Percentiles rank a stretch among this genome's conserved stretches.
Evolutionary conservation across 2,888 invertebrate species (phyloP).

Genomic region (Drosophila neotestacea): DNA sequence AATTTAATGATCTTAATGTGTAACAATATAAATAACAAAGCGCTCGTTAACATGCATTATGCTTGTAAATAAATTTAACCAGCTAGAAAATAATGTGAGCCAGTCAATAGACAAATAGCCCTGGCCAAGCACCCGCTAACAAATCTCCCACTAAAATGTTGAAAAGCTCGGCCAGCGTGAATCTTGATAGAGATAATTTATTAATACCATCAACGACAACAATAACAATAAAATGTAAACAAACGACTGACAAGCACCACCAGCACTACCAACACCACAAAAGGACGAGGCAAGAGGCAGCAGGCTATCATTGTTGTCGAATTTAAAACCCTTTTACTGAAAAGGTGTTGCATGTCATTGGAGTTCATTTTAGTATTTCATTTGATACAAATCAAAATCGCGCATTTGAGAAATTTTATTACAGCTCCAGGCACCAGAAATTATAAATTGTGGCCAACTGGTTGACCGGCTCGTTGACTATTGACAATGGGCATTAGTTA

Average conservation of each 20-base stretch:
- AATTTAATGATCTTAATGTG: conserved; percentile 57
- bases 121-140: conserved; percentile 37
- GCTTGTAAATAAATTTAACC: conserved; percentile 76
- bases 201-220: conserved; percentile 80
- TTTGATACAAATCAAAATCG: conserved; percentile 69
- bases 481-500: conserved; percentile 48
- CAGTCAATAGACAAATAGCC: conserved; percentile 72
- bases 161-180: conserved; percentile 55
- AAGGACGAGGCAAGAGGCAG: conserved; percentile 1
- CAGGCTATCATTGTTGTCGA: conserved; percentile 35
- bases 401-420: conserved; percentile 70
- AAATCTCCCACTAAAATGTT: conserved; percentile 60
- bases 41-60: conserved; percentile 74
- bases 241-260: conserved; percentile 66
- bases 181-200: conserved; percentile 81
- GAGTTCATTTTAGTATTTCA: conserved; percentile 38
- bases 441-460: conserved; percentile 67
- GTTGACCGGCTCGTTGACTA: conserved; percentile 51
- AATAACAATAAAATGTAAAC: conserved; percentile 81
- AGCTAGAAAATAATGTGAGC: conserved; percentile 77
- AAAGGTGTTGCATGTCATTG: conserved; percentile 72
- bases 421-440: conserved; percentile 44
- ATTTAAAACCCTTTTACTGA: conserved; percentile 44
- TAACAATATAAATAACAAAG: conserved; percentile 63
- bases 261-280: neutral